Evolutionary conservation across 2,113 vertebrate genomes (phyloP), one percentile per base, ranked within the genome.

Genomic region (Sminthopsis crassicaudata): DNA sequence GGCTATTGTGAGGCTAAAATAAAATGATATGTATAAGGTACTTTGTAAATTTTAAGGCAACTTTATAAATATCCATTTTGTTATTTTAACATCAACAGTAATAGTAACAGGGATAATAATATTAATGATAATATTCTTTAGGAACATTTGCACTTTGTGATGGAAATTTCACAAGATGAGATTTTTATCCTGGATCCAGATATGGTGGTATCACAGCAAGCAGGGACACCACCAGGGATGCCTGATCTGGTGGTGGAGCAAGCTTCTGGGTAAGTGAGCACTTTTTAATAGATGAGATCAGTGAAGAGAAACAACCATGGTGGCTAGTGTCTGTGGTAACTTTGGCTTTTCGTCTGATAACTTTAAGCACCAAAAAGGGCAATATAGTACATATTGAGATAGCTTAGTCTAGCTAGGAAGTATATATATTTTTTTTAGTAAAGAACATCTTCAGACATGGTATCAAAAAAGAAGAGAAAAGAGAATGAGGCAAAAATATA

Each of bases 91-190:
- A 84, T 42, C 19, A 42, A 22, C 67, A 8, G 7, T 16, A 42
- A 22, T 22, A 84, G 19, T 42, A n/a, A 25, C 23, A 55, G 8
- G 53, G 53, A 26, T 14, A 30, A 67, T 12, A 19, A 76, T 16
- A 76, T n/a, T n/a, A 19, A 36, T 76, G n/a, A 84, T 42, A 84
- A 57, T 27, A 27, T 42, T 93, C 90, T 91, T 22, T 95, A 99
- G 99, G 99, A 99, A 99, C 99, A 99, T 98, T 99, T 99, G 95
- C 99, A 99, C 98, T 99, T 99, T 98, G 99, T 99, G 98, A 99
- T 99, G 0, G 99, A 99, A 98, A 99, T 99, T 97, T 99, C 99
- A 94, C 99, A 99, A 96, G 99, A 99, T 26, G 99, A 99, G 98
- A 99, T 99, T 95, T 99, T 99, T 96, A 99, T 99, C 98, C 98